phyloP scores from a whole-genome alignment of 2,797 vertebrate genomes.

The Gymnoscopelus braueri region DNA sequence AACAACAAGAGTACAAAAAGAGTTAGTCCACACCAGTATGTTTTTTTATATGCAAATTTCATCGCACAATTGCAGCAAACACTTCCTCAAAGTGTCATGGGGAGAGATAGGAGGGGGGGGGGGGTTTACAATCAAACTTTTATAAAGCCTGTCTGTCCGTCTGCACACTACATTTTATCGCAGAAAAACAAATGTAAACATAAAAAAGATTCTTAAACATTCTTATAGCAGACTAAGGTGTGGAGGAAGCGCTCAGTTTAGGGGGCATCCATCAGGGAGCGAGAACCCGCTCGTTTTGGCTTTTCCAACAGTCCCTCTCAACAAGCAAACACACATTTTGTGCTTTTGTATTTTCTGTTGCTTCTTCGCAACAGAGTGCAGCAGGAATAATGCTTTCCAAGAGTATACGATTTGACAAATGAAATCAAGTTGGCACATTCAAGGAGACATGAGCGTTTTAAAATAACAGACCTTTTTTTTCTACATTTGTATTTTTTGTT shows the following conservation, averaged over 20 bases:
- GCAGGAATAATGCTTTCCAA: conserved; percentile 77
- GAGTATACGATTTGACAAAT: conserved; percentile 76
- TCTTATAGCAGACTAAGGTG: conserved; percentile 67
- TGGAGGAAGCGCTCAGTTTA: conserved; percentile 32
- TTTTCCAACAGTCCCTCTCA: conserved; percentile 52
- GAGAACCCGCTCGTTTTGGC: conserved; percentile 57
- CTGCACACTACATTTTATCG: conserved; percentile 47
- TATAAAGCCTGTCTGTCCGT: conserved; percentile 64
- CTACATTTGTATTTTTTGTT: conserved; percentile 42
- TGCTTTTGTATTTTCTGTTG: conserved; percentile 82
- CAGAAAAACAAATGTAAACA: conserved; percentile 46
- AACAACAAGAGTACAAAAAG: conserved; percentile 86
- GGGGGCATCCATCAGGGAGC: conserved; percentile 36
- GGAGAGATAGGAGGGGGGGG: conserved; percentile 14
- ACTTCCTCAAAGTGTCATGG: conserved; percentile 57
- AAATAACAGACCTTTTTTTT: conserved; percentile 69
- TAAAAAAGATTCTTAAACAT: conserved; percentile 65
- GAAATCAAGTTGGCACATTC: conserved; percentile 85
- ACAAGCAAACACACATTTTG: conserved; percentile 75
- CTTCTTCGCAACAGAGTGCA: conserved; percentile 81
- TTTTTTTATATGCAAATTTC: conserved; percentile 69
- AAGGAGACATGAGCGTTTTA: conserved; percentile 77
- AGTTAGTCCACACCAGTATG: conserved; percentile 77
- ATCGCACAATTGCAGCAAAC: conserved; percentile 71
- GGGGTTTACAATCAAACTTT: conserved; percentile 75